A percentile compares a stretch with the other conserved stretches of the same genome.
These are phyloP conservation scores for Antheraea mylitta DNA, from an alignment of 1,140 invertebrate genomes.

Conservation along the genomic window DNA sequence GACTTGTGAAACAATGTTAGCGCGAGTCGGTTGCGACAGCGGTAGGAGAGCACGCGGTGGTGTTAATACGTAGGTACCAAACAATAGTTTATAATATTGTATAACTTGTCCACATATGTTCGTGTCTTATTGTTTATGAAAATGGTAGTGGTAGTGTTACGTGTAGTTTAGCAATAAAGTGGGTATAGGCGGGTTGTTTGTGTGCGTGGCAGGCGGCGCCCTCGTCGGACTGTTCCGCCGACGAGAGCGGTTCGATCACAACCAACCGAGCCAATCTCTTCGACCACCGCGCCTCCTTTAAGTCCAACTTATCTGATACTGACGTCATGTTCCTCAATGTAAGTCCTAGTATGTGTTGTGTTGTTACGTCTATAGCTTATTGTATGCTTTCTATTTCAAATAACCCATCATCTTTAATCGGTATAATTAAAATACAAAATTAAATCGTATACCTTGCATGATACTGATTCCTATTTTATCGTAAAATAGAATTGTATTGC, in stretches of 20 bases:
- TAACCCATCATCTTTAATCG: not conserved
- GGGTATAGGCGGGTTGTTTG: conserved; percentile 34
- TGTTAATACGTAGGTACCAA: too few relatives aligned
- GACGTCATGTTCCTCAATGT: conserved; percentile 94
- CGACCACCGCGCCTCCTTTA: conserved; percentile 80
- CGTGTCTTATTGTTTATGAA: not conserved
- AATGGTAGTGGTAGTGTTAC: not conserved
- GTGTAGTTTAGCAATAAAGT: conserved; percentile 14
- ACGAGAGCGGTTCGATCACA: conserved; percentile 89
- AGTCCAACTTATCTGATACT: conserved; percentile 94
- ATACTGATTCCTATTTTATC: not conserved
- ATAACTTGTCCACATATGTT: not conserved
- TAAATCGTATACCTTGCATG: not conserved
- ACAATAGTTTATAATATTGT: too few relatives aligned
- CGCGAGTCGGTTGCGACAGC: too few relatives aligned
- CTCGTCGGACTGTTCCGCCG: conserved; percentile 81
- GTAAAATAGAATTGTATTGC: not conserved
- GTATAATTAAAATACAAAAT: too few relatives aligned
- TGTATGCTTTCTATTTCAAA: conserved; percentile 3
- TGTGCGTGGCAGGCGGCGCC: conserved; percentile 80
- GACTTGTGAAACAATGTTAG: too few relatives aligned
- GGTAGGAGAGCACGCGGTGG: too few relatives aligned
- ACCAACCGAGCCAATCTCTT: conserved; percentile 85
- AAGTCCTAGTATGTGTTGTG: conserved; percentile 76
- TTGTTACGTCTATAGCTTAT: conserved; percentile 14